phyloP scores from a whole-genome alignment of 1,140 invertebrate genomes.

The Drosophila albomicans region DNA sequence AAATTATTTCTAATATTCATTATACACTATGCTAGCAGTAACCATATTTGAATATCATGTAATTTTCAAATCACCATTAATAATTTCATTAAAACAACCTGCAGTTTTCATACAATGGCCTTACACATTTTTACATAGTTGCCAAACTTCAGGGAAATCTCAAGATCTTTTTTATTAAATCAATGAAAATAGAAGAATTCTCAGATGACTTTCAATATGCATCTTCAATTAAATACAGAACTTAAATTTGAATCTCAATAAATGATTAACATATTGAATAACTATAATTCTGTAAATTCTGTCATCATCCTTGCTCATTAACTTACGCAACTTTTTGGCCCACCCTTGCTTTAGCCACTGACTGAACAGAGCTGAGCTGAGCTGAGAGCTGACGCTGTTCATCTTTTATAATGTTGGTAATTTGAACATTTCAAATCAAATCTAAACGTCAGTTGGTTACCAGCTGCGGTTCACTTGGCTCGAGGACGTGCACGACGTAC shows the following conservation, averaged over 20 bases:
- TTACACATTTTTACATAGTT: too few relatives aligned
- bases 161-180: too few relatives aligned
- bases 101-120: too few relatives aligned
- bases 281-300: not conserved
- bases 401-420: conserved; percentile 82
- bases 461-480: conserved; percentile 66
- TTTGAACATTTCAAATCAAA: conserved; percentile 83
- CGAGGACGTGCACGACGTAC: conserved; percentile 9
- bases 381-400: conserved; percentile 57
- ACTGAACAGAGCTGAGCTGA: not conserved
- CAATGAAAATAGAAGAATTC: too few relatives aligned
- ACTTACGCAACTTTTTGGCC: not conserved
- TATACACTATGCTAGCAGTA: too few relatives aligned
- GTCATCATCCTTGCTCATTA: not conserved
- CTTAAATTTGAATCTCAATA: not conserved
- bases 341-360: conserved; percentile 18
- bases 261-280: not conserved
- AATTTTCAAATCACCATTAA: too few relatives aligned
- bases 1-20: too few relatives aligned
- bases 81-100: too few relatives aligned
- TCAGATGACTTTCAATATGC: too few relatives aligned
- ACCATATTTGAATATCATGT: too few relatives aligned
- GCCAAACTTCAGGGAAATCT: too few relatives aligned
- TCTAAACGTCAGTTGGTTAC: conserved; percentile 80
- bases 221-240: too few relatives aligned